Conservation (phyloP, 1,140 invertebrate species). For the Oryctes rhinoceros region DNA sequence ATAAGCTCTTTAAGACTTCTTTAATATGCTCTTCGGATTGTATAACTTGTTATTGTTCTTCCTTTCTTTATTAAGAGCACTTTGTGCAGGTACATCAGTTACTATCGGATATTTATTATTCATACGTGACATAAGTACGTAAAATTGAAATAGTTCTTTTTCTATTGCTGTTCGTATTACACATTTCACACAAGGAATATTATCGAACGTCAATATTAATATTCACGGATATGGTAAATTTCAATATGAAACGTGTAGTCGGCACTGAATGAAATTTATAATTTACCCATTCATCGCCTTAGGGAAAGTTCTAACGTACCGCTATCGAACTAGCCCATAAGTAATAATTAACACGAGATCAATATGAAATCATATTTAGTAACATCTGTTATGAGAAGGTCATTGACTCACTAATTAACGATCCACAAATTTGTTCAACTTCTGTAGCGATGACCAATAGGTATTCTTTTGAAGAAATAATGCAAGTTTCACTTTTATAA, state of each 20-base stretch:
- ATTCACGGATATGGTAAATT: constrained; percentile 6
- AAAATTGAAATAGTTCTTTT: no score
- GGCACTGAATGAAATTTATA: background rate
- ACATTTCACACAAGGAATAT: no score
- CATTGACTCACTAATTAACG: background rate
- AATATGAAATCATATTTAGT: background rate
- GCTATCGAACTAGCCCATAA: background rate
- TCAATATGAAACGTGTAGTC: constrained; percentile 1
- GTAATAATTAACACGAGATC: constrained; percentile 12
- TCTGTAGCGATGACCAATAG: background rate
- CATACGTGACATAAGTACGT: no score
- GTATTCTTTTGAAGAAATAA: background rate
- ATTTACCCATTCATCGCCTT: background rate
- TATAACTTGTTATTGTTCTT: no score
- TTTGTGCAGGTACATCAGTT: no score
- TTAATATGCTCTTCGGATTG: no score
- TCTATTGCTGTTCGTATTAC: no score
- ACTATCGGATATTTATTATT: no score
- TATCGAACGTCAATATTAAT: background rate
- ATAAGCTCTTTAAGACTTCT: no score
- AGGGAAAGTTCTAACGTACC: constrained; percentile 5
- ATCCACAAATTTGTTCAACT: background rate
- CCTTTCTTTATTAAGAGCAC: no score
- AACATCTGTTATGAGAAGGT: background rate
- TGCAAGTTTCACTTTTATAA: no score